Evolutionary conservation across 1,140 invertebrate species (phyloP).

Genomic region (Aphelinus atriplicis): DNA sequence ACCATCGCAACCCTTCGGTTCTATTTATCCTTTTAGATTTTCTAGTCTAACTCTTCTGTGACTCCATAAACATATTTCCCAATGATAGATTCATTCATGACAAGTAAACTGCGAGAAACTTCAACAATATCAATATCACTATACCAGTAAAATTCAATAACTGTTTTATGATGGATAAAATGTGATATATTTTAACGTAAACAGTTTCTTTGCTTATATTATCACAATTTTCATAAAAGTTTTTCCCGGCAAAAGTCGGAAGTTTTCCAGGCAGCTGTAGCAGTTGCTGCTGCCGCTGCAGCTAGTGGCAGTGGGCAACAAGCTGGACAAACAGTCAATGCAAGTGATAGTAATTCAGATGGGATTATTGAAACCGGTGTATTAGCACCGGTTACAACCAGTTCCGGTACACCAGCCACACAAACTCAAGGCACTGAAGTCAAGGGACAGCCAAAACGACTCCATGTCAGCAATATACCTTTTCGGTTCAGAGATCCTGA

Average conservation of each 20-base stretch:
- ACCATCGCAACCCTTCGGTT: too few species aligned
- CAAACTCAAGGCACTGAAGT: constrained; percentile 60
- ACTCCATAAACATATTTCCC: too few species aligned
- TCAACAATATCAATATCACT: too few species aligned
- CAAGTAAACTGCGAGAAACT: too few species aligned
- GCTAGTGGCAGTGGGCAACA: constrained; percentile 56
- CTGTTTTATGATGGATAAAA: too few species aligned
- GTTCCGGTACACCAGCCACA: constrained; percentile 64
- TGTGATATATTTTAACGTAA: too few species aligned
- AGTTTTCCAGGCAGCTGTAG: constrained; percentile 63
- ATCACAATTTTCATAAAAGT: background rate
- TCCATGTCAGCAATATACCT: constrained; percentile 98
- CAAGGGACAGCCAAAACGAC: constrained; percentile 82
- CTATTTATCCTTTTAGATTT: too few species aligned
- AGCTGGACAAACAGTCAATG: constrained; percentile 53
- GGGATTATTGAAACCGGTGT: constrained; percentile 51
- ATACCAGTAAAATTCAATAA: too few species aligned
- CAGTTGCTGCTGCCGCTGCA: constrained; percentile 60
- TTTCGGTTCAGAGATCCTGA: constrained; percentile 98
- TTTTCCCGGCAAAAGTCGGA: constrained; percentile 56
- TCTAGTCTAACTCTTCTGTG: too few species aligned
- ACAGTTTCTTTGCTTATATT: too few species aligned
- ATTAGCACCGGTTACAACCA: constrained; percentile 64
- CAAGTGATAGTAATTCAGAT: constrained; percentile 57
- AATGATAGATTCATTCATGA: too few species aligned